Percentiles rank a stretch among this genome's conserved stretches.
Evolutionary conservation across 92 coral and sea anemone genomes (phyloP).

Genomic region (Anthopleura xanthogrammica): DNA sequence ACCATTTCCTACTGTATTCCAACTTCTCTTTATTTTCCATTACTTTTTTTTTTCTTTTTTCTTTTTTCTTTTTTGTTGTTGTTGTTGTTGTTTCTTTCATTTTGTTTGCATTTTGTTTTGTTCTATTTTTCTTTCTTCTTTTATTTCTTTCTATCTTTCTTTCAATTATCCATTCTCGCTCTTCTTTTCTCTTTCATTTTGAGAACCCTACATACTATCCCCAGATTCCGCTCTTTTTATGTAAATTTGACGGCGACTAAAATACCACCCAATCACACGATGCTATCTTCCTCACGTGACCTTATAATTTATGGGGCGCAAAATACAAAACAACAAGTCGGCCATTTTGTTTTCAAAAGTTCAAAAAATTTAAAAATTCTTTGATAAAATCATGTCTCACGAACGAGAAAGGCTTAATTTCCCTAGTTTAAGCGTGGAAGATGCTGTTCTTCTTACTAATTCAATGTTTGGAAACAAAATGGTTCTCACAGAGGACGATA

Average conservation of each 20-base stretch:
- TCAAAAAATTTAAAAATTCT: neutral
- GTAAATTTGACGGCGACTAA: neutral
- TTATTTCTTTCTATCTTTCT: no score
- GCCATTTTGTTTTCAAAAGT: slow-evolving; percentile 11
- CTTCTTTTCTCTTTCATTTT: neutral
- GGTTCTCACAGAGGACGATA: slow-evolving; percentile 56
- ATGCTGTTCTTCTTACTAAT: slow-evolving; percentile 58
- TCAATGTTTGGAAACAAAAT: slow-evolving; percentile 68
- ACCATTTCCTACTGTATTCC: no score
- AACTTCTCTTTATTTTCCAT: no score
- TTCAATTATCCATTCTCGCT: neutral
- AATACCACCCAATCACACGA: neutral
- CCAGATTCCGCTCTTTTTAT: neutral
- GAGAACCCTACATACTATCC: no score
- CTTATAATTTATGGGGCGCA: slow-evolving; percentile 21
- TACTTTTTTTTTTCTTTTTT: no score
- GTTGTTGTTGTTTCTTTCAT: no score
- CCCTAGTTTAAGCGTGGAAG: slow-evolving; percentile 66
- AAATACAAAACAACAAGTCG: slow-evolving; percentile 16
- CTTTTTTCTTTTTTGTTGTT: no score
- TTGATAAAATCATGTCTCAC: neutral
- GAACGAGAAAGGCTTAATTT: slow-evolving; percentile 34
- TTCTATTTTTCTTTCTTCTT: no score
- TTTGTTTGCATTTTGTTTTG: no score
- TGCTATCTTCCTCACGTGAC: neutral